A percentile compares a stretch with the other conserved stretches of the same genome.
Evolutionary conservation across 2,113 vertebrate genomes (phyloP).

Genomic region (Hippocampus barbouri): DNA sequence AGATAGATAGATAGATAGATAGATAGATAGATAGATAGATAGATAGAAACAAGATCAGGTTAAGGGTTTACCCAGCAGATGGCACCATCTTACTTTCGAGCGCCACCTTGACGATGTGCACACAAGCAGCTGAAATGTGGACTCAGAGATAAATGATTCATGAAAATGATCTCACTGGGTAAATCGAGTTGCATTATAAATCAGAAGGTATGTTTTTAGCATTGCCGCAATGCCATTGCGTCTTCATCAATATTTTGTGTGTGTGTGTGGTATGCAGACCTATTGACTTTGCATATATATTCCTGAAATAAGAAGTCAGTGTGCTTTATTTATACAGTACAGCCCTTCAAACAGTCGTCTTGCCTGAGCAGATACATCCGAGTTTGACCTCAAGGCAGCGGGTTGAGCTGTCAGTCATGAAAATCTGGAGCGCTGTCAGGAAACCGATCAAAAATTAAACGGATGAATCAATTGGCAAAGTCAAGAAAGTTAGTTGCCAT

Average conservation of each 20-base stretch:
- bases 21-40: too few species aligned
- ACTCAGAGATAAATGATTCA: conserved; percentile 44
- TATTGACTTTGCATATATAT: conserved; percentile 41
- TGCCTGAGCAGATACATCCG: conserved; percentile 61
- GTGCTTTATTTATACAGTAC: conserved; percentile 21
- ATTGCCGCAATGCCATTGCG: neutral
- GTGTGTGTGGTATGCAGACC: conserved; percentile 28
- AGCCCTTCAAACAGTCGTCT: conserved; percentile 38
- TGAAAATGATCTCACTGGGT: conserved; percentile 36
- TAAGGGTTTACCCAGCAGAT: conserved; percentile 53
- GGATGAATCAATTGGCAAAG: conserved; percentile 54
- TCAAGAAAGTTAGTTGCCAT: conserved; percentile 26
- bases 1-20: too few species aligned
- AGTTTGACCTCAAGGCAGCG: conserved; percentile 58
- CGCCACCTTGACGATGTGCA: conserved; percentile 20
- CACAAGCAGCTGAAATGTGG: conserved; percentile 18
- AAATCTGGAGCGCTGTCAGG: conserved; percentile 31
- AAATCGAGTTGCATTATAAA: conserved; percentile 48
- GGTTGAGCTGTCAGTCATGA: conserved; percentile 46
- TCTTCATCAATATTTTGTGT: conserved; percentile 44
- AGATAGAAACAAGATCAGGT: too few species aligned
- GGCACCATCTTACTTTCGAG: conserved; percentile 41
- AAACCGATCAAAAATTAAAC: conserved; percentile 56
- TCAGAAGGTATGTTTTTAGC: conserved; percentile 36
- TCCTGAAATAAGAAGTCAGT: conserved; percentile 53